Percentiles rank a stretch among this genome's conserved stretches.
These are phyloP conservation scores for Falco punctatus DNA, from an alignment of 2,113 vertebrate genomes.

Conservation along the genomic window DNA sequence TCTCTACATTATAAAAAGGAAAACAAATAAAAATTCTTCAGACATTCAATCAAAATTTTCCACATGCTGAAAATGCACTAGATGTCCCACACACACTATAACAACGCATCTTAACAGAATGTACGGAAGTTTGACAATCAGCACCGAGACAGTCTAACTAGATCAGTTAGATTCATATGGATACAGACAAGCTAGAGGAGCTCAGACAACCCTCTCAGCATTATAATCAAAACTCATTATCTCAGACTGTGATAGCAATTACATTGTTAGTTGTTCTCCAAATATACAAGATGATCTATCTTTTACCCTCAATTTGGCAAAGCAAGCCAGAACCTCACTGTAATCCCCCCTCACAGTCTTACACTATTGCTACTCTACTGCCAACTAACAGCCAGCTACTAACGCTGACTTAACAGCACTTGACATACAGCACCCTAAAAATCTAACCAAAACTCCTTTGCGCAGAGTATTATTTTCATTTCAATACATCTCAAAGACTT, in stretches of 20 bases:
- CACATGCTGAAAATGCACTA: neutral
- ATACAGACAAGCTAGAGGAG: neutral
- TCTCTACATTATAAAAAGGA: neutral
- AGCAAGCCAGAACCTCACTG: neutral
- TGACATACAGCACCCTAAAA: neutral
- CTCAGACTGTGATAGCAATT: neutral
- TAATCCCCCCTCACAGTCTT: accelerated
- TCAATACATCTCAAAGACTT: neutral
- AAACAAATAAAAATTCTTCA: neutral
- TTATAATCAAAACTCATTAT: neutral
- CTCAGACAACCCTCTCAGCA: neutral
- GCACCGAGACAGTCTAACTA: neutral
- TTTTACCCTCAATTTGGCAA: neutral
- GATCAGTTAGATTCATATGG: neutral
- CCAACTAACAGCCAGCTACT: neutral
- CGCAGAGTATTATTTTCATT: neutral
- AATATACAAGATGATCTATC: neutral
- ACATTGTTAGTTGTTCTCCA: neutral
- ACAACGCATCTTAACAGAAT: neutral
- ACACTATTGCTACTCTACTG: neutral
- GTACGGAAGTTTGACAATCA: neutral
- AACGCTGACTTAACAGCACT: neutral
- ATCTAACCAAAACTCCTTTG: neutral
- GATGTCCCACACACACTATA: accelerated
- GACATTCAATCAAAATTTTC: neutral